Evolutionary conservation across 2,888 invertebrate genomes (phyloP), one percentile per base, ranked within the genome.

Genomic region (Dicyrtomina minuta): DNA sequence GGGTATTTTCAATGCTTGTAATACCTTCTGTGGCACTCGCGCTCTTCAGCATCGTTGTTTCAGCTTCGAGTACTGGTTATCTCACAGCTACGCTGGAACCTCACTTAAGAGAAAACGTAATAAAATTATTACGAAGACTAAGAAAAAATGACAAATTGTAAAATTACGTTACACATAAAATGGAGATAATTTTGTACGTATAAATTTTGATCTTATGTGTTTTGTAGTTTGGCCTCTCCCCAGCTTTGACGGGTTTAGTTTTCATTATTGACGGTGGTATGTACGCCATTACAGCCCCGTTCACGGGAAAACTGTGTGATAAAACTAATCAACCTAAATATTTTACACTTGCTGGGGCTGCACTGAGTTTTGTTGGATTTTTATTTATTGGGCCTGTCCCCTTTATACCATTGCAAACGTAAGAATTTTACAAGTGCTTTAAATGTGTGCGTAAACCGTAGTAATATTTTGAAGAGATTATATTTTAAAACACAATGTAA

Each of bases 1-100:
- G 88, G 20, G 85, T 90, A 80, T 82, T 87, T 68, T 84, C 85
- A 58, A 85, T 88, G 13, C 81, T 92, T 58, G 87, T 83, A 79
- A 88, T 92, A 66, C 91, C 91, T 17, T 89, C 90, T 26, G 88
- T 92, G 1, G 80, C 89, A 46, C 81, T 92, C 49, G 86, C 90
- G 0, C 86, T 89, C 51, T 82, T 86, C 70, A 90, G 89, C 79
- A 90, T 91, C 79, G 86, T 90, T 71, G 88, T 86, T 0, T 90
- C 91, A 0, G 90, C 91, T 73, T 88, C 90, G 85, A 91, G 91
- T 76, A 91, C 92, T 62, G 92, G 92, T 22, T 96, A 93, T 82
- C 84, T 95, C 22, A 91, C 92, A 80, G 93, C 95, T 0, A 94
- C 94, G 0, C 83, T 96, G 24, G 92, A 94, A 78, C 92, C 91